These are phyloP conservation scores for Megalonaias nervosa DNA, from an alignment of 1,140 invertebrate genomes.

Conservation along the genomic window DNA sequence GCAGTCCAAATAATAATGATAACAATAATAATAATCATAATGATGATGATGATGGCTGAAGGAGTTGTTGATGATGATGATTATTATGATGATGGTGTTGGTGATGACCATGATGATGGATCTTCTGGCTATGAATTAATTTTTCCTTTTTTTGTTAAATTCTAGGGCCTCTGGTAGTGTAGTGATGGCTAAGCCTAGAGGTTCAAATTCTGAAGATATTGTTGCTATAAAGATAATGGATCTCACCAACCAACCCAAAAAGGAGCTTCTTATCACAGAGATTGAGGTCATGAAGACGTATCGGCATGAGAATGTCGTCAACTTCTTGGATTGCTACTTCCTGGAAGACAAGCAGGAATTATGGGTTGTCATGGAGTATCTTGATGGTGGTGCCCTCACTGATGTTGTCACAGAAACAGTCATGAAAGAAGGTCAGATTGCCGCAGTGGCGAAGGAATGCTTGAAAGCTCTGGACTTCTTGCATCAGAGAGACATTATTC, in stretches of 20 bases:
- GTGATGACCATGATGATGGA: not conserved
- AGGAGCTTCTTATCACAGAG: constrained; percentile 75
- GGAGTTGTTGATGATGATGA: not conserved
- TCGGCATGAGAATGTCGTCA: constrained; percentile 73
- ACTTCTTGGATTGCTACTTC: constrained; percentile 89
- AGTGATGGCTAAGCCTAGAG: constrained; percentile 65
- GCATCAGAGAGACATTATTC: constrained; percentile 98
- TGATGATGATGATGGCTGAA: not conserved
- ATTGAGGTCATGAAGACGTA: constrained; percentile 73
- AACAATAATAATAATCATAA: no score
- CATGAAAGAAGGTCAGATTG: constrained; percentile 89
- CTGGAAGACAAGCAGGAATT: constrained; percentile 80
- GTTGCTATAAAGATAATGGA: constrained; percentile 76
- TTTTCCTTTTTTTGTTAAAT: constrained; percentile 13
- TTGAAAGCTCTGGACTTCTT: constrained; percentile 97
- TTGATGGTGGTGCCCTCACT: constrained; percentile 75
- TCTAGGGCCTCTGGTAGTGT: constrained; percentile 73
- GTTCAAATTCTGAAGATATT: constrained; percentile 51
- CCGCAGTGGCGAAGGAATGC: constrained; percentile 93
- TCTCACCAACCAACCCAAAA: constrained; percentile 74
- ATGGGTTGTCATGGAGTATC: constrained; percentile 76
- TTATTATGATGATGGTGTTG: not conserved
- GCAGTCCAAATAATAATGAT: no score
- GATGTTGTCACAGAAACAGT: constrained; percentile 76
- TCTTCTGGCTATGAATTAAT: not conserved